phyloP scores from a whole-genome alignment of 2,888 invertebrate species.

The Aleiodes leptofemur region DNA sequence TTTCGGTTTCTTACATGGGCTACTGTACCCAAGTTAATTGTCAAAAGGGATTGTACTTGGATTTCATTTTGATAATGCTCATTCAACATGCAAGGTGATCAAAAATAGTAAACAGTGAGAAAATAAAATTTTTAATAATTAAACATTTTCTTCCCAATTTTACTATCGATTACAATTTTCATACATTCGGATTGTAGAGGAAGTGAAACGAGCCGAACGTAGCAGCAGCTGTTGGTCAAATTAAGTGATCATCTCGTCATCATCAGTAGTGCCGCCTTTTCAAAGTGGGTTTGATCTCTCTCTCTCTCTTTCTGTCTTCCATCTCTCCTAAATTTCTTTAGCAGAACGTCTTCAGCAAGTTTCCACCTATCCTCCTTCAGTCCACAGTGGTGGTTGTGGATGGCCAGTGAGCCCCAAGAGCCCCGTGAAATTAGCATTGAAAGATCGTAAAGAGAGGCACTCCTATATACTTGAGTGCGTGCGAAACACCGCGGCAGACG shows the following conservation, averaged over 20 bases:
- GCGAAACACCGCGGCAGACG: constrained; percentile 53
- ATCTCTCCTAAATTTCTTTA: constrained; percentile 28
- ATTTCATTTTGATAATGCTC: neutral
- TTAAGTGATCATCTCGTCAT: constrained; percentile 76
- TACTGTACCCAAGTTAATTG: no score
- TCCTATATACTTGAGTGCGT: constrained; percentile 54
- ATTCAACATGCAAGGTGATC: no score
- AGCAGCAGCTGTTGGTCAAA: constrained; percentile 75
- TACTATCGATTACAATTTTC: neutral
- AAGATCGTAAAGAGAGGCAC: constrained; percentile 70
- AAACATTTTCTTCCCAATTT: constrained; percentile 12
- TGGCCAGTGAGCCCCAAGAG: constrained; percentile 61
- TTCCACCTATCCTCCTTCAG: constrained; percentile 10
- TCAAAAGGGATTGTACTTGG: neutral
- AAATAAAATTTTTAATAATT: neutral
- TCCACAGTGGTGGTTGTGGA: constrained; percentile 12
- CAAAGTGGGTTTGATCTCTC: constrained; percentile 50
- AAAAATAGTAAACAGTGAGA: no score
- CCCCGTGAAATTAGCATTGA: constrained; percentile 75
- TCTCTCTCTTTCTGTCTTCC: constrained; percentile 1
- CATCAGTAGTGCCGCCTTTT: constrained; percentile 72
- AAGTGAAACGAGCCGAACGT: constrained; percentile 54
- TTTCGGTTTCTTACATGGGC: no score
- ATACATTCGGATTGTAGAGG: constrained; percentile 50
- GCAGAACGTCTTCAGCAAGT: constrained; percentile 10